Base-by-base conservation (phyloP, 2,113 vertebrate species). In the Lipophrys pholis region DNA sequence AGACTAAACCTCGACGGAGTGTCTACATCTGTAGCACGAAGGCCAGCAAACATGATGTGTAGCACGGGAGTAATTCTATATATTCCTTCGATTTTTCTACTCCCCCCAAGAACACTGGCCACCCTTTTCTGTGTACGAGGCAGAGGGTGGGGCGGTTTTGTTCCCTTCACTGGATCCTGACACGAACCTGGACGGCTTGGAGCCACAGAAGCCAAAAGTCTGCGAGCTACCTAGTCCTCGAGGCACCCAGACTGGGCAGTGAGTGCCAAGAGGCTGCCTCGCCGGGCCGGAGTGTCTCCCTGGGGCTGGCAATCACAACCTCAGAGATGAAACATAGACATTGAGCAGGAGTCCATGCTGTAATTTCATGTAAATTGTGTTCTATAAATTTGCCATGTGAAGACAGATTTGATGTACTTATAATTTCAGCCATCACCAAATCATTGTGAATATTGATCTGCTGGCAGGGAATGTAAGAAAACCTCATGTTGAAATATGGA, bases 1-100 rank as follows among this genome's bases (percentile, higher is more conserved):
- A 90, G 78, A 87, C 87, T 83, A 84, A 90, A 84, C 76, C 76
- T 45, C 84, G 84, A 85, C 89, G 84, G 58, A 85, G 67, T 41
- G 60, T 86, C 76, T 82, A 38, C 81, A 88, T 90, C 87, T 85
- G 66, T 57, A 81, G 83, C 69, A 59, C 38, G 30, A 52, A 54
- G 48, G 67, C 73, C 65, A 61, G 78, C 14, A 16, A 64, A 62
- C 73, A 89, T 53, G 49, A 61, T 69, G 76, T 77, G 73, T 65
- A 79, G 80, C 81, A 76, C 62, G 51, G 78, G 63, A 76, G 82
- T 78, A 78, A 85, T 51, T 83, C 64, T 77, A 83, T 81, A 69
- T 80, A 78, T 80, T 72, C 57, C 59, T 46, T 63, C 58, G 56
- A 54, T 69, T 83, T 30, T 55, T 79, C 53, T 49, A 42, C 78